These are phyloP conservation scores for Mylabris sibirica DNA, from an alignment of 2,888 invertebrate species.

Conservation along the genomic window DNA sequence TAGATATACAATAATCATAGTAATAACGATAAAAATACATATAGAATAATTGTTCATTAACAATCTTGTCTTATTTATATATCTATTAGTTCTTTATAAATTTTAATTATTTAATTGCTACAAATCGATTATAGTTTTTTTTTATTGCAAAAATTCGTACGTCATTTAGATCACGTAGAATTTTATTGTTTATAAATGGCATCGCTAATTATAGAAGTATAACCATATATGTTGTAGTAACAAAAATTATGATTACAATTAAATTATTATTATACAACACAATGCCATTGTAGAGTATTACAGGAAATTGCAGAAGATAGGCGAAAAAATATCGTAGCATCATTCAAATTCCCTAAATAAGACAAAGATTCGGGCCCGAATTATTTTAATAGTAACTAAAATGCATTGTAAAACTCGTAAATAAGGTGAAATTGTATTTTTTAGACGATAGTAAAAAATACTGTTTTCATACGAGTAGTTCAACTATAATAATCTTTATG, in stretches of 20 bases:
- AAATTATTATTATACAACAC: not conserved
- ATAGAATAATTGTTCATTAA: not conserved
- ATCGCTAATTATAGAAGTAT: not conserved
- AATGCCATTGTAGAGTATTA: not conserved
- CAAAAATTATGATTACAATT: not conserved
- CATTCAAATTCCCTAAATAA: not conserved
- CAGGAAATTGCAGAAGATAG: not conserved
- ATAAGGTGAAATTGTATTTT: too few relatives aligned
- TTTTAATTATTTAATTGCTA: slow-evolving; percentile 4
- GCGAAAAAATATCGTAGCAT: not conserved
- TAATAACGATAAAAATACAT: not conserved
- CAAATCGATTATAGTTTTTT: not conserved
- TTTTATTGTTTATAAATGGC: not conserved
- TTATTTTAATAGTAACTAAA: too few relatives aligned
- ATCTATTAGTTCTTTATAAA: not conserved
- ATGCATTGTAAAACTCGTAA: too few relatives aligned
- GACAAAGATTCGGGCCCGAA: too few relatives aligned
- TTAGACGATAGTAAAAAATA: too few relatives aligned
- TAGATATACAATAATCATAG: not conserved
- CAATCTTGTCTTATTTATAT: not conserved
- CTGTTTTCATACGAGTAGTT: not conserved
- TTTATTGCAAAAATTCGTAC: not conserved
- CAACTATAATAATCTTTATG: not conserved
- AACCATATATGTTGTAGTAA: not conserved
- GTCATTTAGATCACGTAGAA: not conserved